These are phyloP conservation scores for Champsocephalus esox DNA, from an alignment of 2,797 vertebrate genomes.

Conservation along the genomic window DNA sequence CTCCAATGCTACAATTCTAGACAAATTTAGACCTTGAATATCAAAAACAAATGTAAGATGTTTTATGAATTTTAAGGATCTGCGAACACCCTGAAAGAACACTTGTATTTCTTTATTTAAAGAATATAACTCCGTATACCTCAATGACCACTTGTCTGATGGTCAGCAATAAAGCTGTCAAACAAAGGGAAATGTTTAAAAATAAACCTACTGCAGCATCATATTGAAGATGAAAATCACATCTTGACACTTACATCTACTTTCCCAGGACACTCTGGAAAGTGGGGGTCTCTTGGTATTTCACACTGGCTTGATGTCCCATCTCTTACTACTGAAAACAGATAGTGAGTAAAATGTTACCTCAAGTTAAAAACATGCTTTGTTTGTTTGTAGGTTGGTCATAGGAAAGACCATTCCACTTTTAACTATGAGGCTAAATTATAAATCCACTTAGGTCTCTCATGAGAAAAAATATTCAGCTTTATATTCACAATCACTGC, in stretches of 20 bases:
- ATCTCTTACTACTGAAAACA: slow-evolving; percentile 80
- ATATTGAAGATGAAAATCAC: neutral
- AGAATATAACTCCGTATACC: neutral
- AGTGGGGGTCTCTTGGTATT: slow-evolving; percentile 92
- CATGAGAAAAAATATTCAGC: neutral
- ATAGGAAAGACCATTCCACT: neutral
- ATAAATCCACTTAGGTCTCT: neutral
- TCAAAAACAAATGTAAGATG: no score
- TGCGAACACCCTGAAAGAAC: no score
- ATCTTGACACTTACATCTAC: slow-evolving; percentile 89
- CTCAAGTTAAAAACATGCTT: neutral
- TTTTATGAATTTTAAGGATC: no score
- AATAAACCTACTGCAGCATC: neutral
- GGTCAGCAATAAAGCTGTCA: neutral
- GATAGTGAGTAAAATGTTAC: slow-evolving; percentile 16
- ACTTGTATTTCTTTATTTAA: no score
- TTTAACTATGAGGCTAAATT: slow-evolving; percentile 19
- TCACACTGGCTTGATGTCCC: slow-evolving; percentile 92
- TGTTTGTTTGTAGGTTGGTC: neutral
- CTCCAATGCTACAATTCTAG: no score
- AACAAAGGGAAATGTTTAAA: neutral
- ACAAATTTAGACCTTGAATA: no score
- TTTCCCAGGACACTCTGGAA: slow-evolving; percentile 94
- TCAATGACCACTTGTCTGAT: neutral
- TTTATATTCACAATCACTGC: slow-evolving; percentile 9